phyloP scores from a whole-genome alignment of 2,797 vertebrate genomes.

The Lemur catta region DNA sequence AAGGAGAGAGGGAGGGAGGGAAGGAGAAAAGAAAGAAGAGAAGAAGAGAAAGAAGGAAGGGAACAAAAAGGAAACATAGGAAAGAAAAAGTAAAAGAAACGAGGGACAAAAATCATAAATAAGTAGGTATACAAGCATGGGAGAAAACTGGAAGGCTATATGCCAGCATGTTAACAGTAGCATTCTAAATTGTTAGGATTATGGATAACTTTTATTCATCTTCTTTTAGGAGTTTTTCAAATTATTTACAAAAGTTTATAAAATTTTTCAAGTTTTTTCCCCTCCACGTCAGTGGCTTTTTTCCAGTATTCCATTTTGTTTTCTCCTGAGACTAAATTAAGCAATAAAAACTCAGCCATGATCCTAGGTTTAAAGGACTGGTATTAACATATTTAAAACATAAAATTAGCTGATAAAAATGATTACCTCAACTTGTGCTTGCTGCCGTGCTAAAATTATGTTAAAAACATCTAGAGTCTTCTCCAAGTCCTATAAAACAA shows the following conservation, averaged over 20 bases:
- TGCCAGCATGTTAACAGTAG: neutral
- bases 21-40: neutral
- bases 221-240: neutral
- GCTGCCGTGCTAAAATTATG: conserved; percentile 93
- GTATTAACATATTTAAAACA: neutral
- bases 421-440: conserved; percentile 95
- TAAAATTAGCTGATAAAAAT: conserved; percentile 33
- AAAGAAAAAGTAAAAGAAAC: neutral
- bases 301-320: neutral
- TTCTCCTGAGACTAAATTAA: conserved; percentile 31
- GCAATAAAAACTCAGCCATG: neutral
- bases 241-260: neutral
- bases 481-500: conserved; percentile 90
- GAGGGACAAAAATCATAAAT: neutral
- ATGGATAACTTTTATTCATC: neutral
- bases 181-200: neutral
- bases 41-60: neutral
- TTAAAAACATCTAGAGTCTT: conserved; percentile 95
- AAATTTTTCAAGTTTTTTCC: neutral
- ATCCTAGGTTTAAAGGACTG: neutral
- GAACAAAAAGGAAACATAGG: neutral
- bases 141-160: neutral
- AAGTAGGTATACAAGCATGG: neutral
- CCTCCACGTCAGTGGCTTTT: neutral
- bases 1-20: accelerated